A percentile compares a stretch with the other conserved stretches of the same genome.
Conservation (phyloP, 2,888 invertebrate species). For the Tiphia femorata region DNA sequence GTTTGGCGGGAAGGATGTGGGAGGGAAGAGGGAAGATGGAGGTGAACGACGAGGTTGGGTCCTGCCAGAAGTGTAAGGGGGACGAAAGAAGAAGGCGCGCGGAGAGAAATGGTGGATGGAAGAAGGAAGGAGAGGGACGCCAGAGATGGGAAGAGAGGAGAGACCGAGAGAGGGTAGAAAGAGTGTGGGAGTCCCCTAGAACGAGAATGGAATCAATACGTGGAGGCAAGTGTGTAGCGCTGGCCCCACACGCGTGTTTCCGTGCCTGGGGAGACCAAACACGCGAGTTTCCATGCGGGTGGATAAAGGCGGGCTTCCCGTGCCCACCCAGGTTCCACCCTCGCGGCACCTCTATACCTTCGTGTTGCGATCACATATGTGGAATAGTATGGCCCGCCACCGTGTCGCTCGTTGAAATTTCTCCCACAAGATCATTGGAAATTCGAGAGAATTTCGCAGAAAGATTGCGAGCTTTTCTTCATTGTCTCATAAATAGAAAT, state of each 20-base stretch:
- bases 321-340: conserved; percentile 32
- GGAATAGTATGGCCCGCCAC: conserved; percentile 30
- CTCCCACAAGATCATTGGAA: no score
- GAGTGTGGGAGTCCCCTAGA: conserved; percentile 52
- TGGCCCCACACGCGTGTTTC: conserved; percentile 59
- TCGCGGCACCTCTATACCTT: conserved; percentile 28
- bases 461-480: no score
- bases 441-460: no score
- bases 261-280: conserved; percentile 55
- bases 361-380: conserved; percentile 25
- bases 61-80: conserved; percentile 34
- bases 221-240: conserved; percentile 60
- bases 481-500: no score
- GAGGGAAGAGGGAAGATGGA: conserved; percentile 21
- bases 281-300: conserved; percentile 44
- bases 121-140: conserved; percentile 17
- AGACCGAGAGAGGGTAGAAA: conserved; percentile 27
- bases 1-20: conserved; percentile 8
- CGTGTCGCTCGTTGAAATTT: conserved; percentile 34
- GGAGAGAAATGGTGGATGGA: conserved; percentile 7
- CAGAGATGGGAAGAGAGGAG: conserved; percentile 13
- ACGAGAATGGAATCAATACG: conserved; percentile 65
- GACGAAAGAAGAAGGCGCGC: conserved; percentile 15
- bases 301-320: conserved; percentile 41
- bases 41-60: conserved; percentile 34